Conservation (phyloP, 2,797 vertebrate species). For the Prunella strophiata region DNA sequence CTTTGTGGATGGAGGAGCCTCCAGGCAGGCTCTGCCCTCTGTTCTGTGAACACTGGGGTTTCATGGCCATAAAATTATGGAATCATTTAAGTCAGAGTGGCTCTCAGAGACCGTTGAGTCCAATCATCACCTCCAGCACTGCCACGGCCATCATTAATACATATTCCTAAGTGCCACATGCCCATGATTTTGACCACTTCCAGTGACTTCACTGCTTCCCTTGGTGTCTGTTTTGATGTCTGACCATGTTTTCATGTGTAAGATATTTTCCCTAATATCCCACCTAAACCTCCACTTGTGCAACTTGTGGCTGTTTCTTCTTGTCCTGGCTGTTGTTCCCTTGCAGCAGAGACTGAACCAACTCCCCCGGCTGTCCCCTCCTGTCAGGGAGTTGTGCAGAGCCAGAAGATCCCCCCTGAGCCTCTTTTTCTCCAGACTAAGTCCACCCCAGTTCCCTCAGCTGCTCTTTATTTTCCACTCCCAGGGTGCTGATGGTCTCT, state of each 20-base stretch:
- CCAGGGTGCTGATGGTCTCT: neutral
- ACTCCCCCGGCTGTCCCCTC: rapidly evolving
- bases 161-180: neutral
- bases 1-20: neutral
- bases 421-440: neutral
- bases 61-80: rapidly evolving
- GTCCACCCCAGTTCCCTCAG: neutral
- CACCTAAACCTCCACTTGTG: neutral
- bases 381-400: neutral
- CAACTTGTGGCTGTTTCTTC: neutral
- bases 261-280: neutral
- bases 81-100: neutral
- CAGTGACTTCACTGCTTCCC: neutral
- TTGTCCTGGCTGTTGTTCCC: neutral
- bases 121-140: neutral
- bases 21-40: neutral
- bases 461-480: neutral
- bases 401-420: neutral
- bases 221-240: neutral
- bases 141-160: neutral
- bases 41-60: no score
- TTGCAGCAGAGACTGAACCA: neutral
- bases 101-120: neutral
- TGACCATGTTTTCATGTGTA: neutral
- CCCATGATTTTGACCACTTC: neutral